These are phyloP conservation scores for Lanistes nyassanus DNA, from an alignment of 1,140 invertebrate genomes.

Conservation along the genomic window DNA sequence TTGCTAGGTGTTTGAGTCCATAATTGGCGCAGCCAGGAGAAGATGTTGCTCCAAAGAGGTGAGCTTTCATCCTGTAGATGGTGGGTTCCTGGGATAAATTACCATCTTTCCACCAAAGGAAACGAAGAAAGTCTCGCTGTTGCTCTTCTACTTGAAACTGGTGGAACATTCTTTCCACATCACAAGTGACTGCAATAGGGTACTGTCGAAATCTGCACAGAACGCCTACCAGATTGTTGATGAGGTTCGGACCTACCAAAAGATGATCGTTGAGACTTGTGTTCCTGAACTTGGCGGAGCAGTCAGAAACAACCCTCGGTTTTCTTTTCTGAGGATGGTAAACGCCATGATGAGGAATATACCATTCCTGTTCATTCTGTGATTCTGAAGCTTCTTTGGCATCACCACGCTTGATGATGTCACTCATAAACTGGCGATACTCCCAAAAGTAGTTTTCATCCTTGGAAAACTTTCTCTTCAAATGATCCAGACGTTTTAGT, in stretches of 20 bases:
- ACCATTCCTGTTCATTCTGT: constrained; percentile 28
- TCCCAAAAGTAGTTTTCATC: constrained; percentile 3
- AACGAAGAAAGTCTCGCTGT: constrained; percentile 35
- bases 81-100: constrained; percentile 9
- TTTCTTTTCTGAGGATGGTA: no score
- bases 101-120: constrained; percentile 39
- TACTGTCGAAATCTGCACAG: constrained; percentile 48
- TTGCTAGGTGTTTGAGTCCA: constrained; percentile 34
- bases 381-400: constrained; percentile 22
- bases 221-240: constrained; percentile 43
- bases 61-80: constrained; percentile 35
- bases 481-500: constrained; percentile 12
- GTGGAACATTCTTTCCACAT: constrained; percentile 55
- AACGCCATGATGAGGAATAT: constrained; percentile 51
- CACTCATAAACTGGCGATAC: constrained; percentile 11
- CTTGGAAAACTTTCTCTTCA: constrained; percentile 13
- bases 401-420: constrained; percentile 25
- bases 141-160: constrained; percentile 33
- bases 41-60: constrained; percentile 36
- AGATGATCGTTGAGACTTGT: constrained; percentile 45
- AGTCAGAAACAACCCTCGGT: no score
- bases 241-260: constrained; percentile 46
- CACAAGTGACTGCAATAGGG: constrained; percentile 41
- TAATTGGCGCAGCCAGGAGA: constrained; percentile 40
- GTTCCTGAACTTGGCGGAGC: constrained; percentile 35